Percentiles rank a stretch among this genome's conserved stretches.
phyloP scores from a whole-genome alignment of 2,797 vertebrate genomes.

The Dryobates pubescens region DNA sequence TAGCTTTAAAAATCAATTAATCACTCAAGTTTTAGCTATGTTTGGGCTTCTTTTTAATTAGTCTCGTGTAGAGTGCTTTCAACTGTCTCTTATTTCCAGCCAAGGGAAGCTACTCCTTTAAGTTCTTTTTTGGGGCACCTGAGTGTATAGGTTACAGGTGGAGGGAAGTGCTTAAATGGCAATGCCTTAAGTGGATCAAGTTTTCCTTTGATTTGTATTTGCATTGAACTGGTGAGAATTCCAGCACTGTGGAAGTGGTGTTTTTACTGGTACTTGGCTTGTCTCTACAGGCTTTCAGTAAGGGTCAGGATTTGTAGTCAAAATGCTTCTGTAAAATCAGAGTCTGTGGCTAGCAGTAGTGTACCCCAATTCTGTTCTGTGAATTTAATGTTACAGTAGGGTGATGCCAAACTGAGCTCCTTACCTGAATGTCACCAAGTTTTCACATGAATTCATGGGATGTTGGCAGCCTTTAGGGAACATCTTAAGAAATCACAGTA shows the following conservation, averaged over 20 bases:
- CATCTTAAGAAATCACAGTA: not conserved
- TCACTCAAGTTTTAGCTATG: not conserved
- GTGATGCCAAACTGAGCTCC: not conserved
- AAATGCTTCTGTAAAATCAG: not conserved
- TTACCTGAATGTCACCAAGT: not conserved
- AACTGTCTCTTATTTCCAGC: not conserved
- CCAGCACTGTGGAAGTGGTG: not conserved
- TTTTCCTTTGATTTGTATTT: slow-evolving; percentile 9
- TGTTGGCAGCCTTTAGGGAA: slow-evolving; percentile 3
- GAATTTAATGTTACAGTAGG: not conserved
- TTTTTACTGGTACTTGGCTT: not conserved
- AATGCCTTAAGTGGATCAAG: not conserved
- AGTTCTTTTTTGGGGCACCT: not conserved
- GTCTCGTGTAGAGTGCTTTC: not conserved
- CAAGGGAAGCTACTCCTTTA: not conserved
- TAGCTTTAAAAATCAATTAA: not conserved
- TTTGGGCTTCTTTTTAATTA: not conserved
- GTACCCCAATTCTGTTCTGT: not conserved
- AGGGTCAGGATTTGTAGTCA: not conserved
- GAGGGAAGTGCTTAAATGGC: slow-evolving; percentile 8
- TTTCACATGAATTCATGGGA: not conserved
- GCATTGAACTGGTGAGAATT: not conserved
- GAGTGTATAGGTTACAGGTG: not conserved
- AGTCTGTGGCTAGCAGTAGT: not conserved
- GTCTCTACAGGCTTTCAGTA: not conserved